A percentile compares a stretch with the other conserved stretches of the same genome.
Evolutionary conservation across 2,797 vertebrate genomes (phyloP).

Genomic region (Sebastes aleutianus): DNA sequence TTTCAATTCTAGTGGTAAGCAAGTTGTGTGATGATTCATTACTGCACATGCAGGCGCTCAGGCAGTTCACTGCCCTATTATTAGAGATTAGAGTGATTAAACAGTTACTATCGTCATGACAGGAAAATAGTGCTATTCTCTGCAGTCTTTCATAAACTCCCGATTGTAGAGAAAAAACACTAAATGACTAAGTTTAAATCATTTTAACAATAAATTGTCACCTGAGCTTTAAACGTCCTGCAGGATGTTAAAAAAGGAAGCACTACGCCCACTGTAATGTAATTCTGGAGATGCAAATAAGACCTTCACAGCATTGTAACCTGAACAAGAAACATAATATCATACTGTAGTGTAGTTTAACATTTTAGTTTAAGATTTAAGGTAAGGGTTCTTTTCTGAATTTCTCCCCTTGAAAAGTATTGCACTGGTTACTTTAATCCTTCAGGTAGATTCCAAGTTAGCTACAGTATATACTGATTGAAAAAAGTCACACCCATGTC

Average conservation of each 20-base stretch:
- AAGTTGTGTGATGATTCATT: conserved; percentile 41
- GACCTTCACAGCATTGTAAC: not conserved
- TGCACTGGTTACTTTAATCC: not conserved
- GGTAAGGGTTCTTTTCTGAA: not conserved
- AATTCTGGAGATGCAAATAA: not conserved
- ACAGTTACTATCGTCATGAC: conserved; percentile 9
- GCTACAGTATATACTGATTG: fast-evolving
- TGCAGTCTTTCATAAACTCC: conserved; percentile 57
- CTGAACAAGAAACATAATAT: not conserved
- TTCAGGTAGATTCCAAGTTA: not conserved
- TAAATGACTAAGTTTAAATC: not conserved
- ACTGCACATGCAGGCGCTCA: conserved; percentile 56
- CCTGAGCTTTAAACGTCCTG: not conserved
- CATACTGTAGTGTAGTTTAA: not conserved
- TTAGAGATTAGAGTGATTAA: conserved; percentile 63
- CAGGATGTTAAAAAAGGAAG: not conserved
- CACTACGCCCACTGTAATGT: not conserved
- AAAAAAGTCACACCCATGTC: not conserved
- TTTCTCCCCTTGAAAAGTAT: not conserved
- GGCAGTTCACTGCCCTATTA: conserved; percentile 16
- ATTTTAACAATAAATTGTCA: not conserved
- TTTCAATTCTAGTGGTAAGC: not conserved
- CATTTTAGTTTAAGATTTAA: not conserved
- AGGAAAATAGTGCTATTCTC: conserved; percentile 68
- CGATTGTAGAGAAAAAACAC: fast-evolving